These are phyloP conservation scores for Platanista minor DNA, from an alignment of 2,113 vertebrate species.

Conservation along the genomic window DNA sequence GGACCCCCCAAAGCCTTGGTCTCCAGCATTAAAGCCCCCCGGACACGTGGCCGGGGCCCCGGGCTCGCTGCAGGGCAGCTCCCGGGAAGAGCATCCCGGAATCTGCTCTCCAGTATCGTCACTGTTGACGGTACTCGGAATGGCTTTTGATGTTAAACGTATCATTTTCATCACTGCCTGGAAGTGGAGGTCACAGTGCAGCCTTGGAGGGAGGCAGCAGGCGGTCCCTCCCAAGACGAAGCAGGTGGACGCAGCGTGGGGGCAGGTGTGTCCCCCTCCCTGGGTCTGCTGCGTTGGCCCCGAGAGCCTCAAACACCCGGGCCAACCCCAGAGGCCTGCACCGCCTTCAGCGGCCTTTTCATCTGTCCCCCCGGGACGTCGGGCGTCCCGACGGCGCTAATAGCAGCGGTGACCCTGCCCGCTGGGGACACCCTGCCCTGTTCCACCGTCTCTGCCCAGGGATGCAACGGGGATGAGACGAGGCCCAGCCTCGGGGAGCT, in stretches of 20 bases:
- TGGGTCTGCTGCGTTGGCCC: not conserved
- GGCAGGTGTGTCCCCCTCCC: not conserved
- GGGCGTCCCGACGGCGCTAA: not conserved
- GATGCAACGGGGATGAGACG: accelerated
- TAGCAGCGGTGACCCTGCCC: accelerated
- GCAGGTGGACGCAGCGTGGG: not conserved
- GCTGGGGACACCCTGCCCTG: accelerated
- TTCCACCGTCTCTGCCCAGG: accelerated
- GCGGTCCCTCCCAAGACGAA: not conserved
- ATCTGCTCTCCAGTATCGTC: not conserved
- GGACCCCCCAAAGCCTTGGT: not conserved
- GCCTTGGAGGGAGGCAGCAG: not conserved
- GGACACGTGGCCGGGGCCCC: not conserved
- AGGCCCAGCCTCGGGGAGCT: no score
- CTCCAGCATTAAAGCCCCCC: not conserved
- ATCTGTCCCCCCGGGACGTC: accelerated
- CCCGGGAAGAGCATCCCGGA: not conserved
- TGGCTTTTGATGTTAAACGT: constrained; percentile 70
- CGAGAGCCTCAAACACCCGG: accelerated
- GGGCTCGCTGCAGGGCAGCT: accelerated
- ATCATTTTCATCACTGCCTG: constrained; percentile 62
- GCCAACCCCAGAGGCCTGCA: not conserved
- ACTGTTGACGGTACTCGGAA: constrained; percentile 58
- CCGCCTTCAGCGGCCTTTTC: not conserved
- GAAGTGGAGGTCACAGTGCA: constrained; percentile 48